Conservation (phyloP, 2,888 invertebrate genomes). For the Prosopocoilus inquinatus region DNA sequence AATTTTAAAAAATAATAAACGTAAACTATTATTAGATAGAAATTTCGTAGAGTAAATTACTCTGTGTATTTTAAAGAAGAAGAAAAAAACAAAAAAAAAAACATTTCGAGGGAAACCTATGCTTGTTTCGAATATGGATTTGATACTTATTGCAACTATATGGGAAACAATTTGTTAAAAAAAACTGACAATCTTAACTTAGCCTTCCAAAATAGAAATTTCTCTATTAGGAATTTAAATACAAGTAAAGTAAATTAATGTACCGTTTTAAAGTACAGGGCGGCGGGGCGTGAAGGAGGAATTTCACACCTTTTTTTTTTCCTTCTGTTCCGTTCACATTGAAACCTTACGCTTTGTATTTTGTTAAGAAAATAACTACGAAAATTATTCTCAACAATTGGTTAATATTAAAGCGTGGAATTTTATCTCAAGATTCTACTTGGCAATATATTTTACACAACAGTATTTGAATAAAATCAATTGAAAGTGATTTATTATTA, state of each 20-base stretch:
- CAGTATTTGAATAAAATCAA: too few relatives aligned
- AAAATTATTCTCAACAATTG: too few relatives aligned
- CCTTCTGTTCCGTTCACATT: too few relatives aligned
- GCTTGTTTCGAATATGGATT: conserved; percentile 13
- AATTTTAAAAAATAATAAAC: conserved; percentile 7
- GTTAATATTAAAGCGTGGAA: too few relatives aligned
- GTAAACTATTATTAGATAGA: conserved; percentile 50
- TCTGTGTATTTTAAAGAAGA: conserved; percentile 28
- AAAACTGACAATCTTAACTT: conserved; percentile 33
- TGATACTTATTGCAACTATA: conserved; percentile 17
- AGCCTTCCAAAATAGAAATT: conserved; percentile 27
- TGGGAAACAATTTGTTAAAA: conserved; percentile 20
- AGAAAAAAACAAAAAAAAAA: conserved; percentile 1
- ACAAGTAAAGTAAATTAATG: conserved; percentile 5
- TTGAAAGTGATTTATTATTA: too few relatives aligned
- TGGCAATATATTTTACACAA: too few relatives aligned
- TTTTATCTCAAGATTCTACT: too few relatives aligned
- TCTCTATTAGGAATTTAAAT: conserved; percentile 12
- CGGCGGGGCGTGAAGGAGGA: too few relatives aligned
- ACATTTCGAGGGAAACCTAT: background rate
- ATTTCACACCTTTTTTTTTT: too few relatives aligned
- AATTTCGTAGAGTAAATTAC: conserved; percentile 48
- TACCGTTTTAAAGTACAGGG: background rate
- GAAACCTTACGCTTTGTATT: too few relatives aligned
- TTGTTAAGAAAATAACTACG: too few relatives aligned